phyloP scores from a whole-genome alignment of 2,888 invertebrate species.

The Hipparchia sbordonii region DNA sequence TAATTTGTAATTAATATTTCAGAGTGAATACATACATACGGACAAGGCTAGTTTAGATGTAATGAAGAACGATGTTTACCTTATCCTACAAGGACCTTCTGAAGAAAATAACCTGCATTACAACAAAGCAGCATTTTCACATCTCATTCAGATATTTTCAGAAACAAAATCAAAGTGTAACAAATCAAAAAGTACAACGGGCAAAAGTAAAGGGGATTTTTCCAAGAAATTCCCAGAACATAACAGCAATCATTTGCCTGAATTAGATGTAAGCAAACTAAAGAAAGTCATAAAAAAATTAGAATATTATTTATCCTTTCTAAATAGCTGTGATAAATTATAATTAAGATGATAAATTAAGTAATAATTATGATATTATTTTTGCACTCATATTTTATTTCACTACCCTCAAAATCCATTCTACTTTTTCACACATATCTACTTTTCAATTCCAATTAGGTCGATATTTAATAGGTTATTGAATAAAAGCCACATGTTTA shows the following conservation, averaged over 20 bases:
- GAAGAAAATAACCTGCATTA: slow-evolving; percentile 80
- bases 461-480: slow-evolving; percentile 6
- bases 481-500: slow-evolving; percentile 50
- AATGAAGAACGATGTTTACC: slow-evolving; percentile 84
- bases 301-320: slow-evolving; percentile 88
- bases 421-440: too few relatives aligned
- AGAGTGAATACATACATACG: slow-evolving; percentile 83
- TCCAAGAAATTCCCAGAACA: slow-evolving; percentile 83
- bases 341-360: slow-evolving; percentile 23
- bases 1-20: slow-evolving; percentile 47
- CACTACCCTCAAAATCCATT: background rate
- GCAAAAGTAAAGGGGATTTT: slow-evolving; percentile 63
- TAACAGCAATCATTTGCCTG: slow-evolving; percentile 69
- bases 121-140: slow-evolving; percentile 86
- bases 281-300: slow-evolving; percentile 85
- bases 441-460: too few relatives aligned
- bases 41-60: slow-evolving; percentile 80
- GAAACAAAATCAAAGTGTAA: slow-evolving; percentile 62
- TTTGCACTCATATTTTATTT: slow-evolving; percentile 1
- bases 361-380: background rate
- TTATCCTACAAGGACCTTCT: slow-evolving; percentile 84
- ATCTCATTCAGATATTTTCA: slow-evolving; percentile 82
- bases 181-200: slow-evolving; percentile 45
- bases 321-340: slow-evolving; percentile 67
- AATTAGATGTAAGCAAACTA: slow-evolving; percentile 79